Conservation (phyloP, 2,113 vertebrate genomes). For the Sceloporus undulatus region DNA sequence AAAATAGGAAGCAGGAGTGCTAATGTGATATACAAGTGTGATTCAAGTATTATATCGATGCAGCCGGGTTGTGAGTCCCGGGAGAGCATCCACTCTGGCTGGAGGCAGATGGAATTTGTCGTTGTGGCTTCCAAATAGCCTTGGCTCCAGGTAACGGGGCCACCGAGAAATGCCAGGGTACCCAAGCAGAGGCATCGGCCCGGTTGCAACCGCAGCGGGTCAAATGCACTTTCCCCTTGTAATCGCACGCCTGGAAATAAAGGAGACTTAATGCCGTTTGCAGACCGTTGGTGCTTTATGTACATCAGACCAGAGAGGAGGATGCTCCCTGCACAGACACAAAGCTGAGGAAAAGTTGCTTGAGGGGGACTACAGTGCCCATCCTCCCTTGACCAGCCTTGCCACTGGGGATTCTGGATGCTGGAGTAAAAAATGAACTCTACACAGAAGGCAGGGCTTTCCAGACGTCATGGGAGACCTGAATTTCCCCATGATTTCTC, state of each 20-base stretch:
- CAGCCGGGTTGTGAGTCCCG: conserved; percentile 46
- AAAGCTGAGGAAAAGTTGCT: neutral
- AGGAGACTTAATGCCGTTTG: neutral
- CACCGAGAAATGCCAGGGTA: fast-evolving
- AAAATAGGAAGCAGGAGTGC: conserved; percentile 70
- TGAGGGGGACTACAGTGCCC: neutral
- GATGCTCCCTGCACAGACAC: too few relatives aligned
- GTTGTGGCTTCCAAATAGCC: neutral
- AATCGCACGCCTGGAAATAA: neutral
- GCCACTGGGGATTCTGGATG: neutral
- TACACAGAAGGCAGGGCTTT: neutral
- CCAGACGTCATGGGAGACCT: neutral
- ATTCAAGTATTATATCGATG: conserved; percentile 42
- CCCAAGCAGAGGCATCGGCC: neutral
- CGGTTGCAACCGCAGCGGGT: neutral
- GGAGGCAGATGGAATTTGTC: neutral
- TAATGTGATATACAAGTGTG: conserved; percentile 75
- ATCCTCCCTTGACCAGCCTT: neutral
- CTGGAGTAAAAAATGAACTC: neutral
- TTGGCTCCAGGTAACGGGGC: neutral
- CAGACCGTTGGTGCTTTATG: neutral
- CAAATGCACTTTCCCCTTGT: neutral
- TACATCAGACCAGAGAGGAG: neutral
- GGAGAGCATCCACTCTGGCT: neutral
- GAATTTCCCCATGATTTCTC: neutral